Conservation (phyloP, 2,797 vertebrate species). For the Parambassis ranga region DNA sequence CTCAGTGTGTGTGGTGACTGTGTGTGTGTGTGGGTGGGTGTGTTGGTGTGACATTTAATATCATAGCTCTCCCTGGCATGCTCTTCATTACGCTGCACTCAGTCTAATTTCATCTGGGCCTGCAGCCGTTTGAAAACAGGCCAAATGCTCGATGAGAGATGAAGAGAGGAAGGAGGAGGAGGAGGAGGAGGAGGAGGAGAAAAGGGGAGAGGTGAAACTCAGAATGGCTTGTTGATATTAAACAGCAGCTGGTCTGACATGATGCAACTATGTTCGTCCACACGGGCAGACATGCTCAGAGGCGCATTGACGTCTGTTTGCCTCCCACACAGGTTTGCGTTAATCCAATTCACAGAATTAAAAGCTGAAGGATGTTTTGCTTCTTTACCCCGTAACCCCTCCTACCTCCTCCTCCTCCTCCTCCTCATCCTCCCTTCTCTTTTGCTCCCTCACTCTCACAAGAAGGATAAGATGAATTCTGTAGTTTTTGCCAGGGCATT, state of each 20-base stretch:
- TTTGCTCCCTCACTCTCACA: slow-evolving; percentile 15
- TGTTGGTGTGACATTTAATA: slow-evolving; percentile 66
- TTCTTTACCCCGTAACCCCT: slow-evolving; percentile 13
- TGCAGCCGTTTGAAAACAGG: slow-evolving; percentile 66
- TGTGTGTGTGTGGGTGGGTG: slow-evolving; percentile 6
- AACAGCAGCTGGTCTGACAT: slow-evolving; percentile 49
- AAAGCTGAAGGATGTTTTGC: slow-evolving; percentile 67
- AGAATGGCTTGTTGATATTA: slow-evolving; percentile 63
- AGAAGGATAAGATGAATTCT: slow-evolving; percentile 72
- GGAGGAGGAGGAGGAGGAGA: slow-evolving; percentile 12
- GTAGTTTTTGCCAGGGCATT: slow-evolving; percentile 62
- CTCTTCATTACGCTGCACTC: slow-evolving; percentile 70
- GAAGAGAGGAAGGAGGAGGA: slow-evolving; percentile 29
- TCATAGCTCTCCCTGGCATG: slow-evolving; percentile 60
- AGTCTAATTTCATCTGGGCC: slow-evolving; percentile 72
- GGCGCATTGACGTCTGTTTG: slow-evolving; percentile 6
- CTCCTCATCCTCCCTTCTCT: neutral
- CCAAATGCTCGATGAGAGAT: slow-evolving; percentile 58
- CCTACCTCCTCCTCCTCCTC: neutral
- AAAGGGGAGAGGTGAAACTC: slow-evolving; percentile 44
- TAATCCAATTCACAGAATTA: slow-evolving; percentile 73
- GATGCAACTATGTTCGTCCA: slow-evolving; percentile 31
- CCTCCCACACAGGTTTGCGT: slow-evolving; percentile 43
- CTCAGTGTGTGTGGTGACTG: slow-evolving; percentile 3
- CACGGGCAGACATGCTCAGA: neutral